A percentile compares a stretch with the other conserved stretches of the same genome.
phyloP scores from a whole-genome alignment of 2,888 invertebrate species.

The Cabera pusaria region DNA sequence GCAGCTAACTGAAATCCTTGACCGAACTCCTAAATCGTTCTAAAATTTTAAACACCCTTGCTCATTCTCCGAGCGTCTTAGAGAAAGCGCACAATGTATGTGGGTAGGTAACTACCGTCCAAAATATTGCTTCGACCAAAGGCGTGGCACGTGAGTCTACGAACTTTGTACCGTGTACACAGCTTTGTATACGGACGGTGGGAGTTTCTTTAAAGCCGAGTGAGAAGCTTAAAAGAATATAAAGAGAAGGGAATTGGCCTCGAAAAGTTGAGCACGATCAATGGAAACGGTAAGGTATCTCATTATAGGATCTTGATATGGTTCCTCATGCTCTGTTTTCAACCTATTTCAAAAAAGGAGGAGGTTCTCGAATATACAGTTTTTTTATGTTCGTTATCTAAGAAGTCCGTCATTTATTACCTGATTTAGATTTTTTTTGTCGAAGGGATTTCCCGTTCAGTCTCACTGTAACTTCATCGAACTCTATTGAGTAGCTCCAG shows the following conservation, averaged over 20 bases:
- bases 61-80: conserved; percentile 5
- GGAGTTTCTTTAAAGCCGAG: conserved; percentile 55
- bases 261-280: conserved; percentile 66
- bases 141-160: conserved; percentile 15
- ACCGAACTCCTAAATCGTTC: conserved; percentile 4
- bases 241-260: conserved; percentile 66
- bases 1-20: no score
- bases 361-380: no score
- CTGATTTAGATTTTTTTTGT: no score
- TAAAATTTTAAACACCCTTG: conserved; percentile 5
- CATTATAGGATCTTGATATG: no score
- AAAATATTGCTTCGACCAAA: conserved; percentile 20
- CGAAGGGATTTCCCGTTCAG: no score
- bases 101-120: conserved; percentile 12
- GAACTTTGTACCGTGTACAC: conserved; percentile 36
- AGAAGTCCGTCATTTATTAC: no score
- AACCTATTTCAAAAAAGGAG: no score
- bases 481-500: no score
- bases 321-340: no score
- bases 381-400: no score
- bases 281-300: conserved; percentile 72
- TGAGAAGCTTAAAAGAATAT: conserved; percentile 66
- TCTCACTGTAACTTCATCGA: no score
- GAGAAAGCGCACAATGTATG: conserved; percentile 14
- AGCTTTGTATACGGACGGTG: conserved; percentile 48